Conservation (phyloP, 2,797 vertebrate species). For the Dromococcyx pavoninus region DNA sequence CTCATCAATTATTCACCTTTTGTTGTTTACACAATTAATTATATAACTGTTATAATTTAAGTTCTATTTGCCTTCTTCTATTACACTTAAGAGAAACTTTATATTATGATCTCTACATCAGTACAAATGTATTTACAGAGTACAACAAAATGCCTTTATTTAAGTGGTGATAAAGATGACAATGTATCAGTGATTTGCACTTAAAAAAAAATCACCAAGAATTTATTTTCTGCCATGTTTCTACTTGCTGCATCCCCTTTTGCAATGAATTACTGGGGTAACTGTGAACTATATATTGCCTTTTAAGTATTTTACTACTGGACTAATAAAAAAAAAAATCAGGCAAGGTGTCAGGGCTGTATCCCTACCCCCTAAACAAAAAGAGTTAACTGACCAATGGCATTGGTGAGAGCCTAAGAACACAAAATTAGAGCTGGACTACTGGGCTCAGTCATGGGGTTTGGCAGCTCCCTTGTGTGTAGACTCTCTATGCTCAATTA, state of each 20-base stretch:
- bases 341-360: not conserved
- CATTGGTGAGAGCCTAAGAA: not conserved
- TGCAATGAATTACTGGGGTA: not conserved
- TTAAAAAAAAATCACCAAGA: not conserved
- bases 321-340: no score
- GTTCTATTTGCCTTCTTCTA: not conserved
- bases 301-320: not conserved
- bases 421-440: not conserved
- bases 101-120: not conserved
- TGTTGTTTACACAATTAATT: not conserved
- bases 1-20: not conserved
- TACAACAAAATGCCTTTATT: not conserved
- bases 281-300: not conserved
- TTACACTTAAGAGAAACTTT: not conserved
- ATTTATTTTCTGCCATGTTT: not conserved
- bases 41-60: not conserved
- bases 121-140: not conserved
- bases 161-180: not conserved
- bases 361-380: not conserved
- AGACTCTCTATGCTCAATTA: not conserved
- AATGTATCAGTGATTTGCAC: not conserved
- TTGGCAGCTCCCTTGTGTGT: not conserved
- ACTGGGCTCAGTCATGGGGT: accelerated
- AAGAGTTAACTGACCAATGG: not conserved
- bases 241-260: not conserved